These are phyloP conservation scores for Cephus spinipes DNA, from an alignment of 2,888 invertebrate species.

Conservation along the genomic window DNA sequence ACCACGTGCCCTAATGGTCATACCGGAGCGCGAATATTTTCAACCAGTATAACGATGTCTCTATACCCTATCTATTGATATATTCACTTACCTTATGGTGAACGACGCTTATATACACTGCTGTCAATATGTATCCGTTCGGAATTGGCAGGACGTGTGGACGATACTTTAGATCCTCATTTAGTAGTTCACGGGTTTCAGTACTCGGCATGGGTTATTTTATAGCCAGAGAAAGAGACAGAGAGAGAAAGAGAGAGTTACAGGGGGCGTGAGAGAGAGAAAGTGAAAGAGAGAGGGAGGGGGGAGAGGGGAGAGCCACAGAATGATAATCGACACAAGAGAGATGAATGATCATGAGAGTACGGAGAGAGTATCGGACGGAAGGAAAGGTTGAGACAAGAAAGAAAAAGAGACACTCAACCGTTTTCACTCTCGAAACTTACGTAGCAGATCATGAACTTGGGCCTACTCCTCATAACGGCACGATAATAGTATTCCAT, in stretches of 20 bases:
- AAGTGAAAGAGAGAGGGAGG: background rate
- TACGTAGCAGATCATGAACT: conserved; percentile 51
- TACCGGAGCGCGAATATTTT: too few relatives aligned
- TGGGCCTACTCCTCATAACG: conserved; percentile 39
- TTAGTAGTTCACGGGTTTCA: background rate
- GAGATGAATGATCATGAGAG: background rate
- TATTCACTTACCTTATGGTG: background rate
- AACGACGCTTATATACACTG: background rate
- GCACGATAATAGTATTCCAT: conserved; percentile 46
- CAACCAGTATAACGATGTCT: too few relatives aligned
- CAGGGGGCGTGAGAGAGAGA: background rate
- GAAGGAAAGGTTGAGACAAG: background rate
- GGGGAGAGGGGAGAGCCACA: conserved; percentile 4
- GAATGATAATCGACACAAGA: conserved; percentile 8
- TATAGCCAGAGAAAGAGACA: background rate
- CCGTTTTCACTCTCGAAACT: conserved; percentile 57
- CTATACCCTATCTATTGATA: background rate
- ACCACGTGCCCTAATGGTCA: too few relatives aligned
- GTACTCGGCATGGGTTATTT: background rate
- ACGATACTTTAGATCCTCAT: background rate
- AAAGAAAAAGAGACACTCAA: conserved; percentile 23
- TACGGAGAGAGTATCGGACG: conserved; percentile 1
- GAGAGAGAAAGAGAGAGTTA: conserved; percentile 11
- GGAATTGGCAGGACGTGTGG: background rate
- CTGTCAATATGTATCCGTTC: background rate